Percentiles rank a stretch among this genome's conserved stretches.
phyloP scores from a whole-genome alignment of 2,113 vertebrate species.

The Pangasianodon gigas region DNA sequence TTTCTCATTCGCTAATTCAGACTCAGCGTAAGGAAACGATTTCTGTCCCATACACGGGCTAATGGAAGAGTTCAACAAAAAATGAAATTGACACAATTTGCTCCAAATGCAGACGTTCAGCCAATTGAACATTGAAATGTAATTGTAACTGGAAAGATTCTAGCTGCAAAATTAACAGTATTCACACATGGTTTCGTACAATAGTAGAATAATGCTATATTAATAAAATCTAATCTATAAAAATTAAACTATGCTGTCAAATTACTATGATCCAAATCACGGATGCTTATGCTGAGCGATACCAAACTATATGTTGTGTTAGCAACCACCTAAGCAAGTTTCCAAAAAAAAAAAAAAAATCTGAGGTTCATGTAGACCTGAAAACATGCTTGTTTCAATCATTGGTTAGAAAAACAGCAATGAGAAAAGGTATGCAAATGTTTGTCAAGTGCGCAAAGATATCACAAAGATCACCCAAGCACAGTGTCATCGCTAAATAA shows the following conservation, averaged over 20 bases:
- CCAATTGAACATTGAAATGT: background rate
- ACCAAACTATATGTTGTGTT: too few relatives aligned
- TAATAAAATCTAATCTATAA: background rate
- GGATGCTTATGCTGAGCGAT: too few relatives aligned
- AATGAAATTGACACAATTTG: background rate
- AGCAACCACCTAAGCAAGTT: background rate
- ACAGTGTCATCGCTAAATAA: background rate
- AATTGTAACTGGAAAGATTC: background rate
- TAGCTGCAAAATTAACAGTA: background rate
- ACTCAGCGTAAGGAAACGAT: background rate
- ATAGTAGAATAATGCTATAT: background rate
- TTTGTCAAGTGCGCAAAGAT: too few relatives aligned
- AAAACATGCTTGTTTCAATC: background rate
- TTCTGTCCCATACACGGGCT: background rate
- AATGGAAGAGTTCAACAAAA: background rate
- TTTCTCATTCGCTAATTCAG: background rate
- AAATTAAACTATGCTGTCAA: background rate
- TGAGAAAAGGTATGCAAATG: too few relatives aligned
- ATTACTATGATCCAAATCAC: background rate
- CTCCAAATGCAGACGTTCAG: background rate
- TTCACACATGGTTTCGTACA: background rate
- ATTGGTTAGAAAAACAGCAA: background rate
- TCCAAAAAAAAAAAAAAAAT: too few relatives aligned
- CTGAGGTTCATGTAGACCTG: background rate
- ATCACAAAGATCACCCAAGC: background rate